Percentiles rank a stretch among this genome's conserved stretches.
Evolutionary conservation across 2,797 vertebrate species (phyloP).

Genomic region (Macrochelys suwanniensis): DNA sequence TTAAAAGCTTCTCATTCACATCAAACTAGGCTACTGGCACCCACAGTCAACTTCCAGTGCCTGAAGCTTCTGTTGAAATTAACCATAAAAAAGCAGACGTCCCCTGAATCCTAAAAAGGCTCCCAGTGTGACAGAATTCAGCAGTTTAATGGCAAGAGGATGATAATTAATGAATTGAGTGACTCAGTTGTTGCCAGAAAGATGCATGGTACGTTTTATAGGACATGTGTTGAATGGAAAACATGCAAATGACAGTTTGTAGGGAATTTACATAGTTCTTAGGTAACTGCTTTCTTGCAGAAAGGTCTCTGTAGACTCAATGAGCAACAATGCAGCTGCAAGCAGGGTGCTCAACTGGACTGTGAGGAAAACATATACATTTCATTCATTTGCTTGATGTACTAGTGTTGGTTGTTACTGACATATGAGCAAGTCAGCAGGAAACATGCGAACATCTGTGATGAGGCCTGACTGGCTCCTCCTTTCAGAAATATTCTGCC

Average conservation of each 20-base stretch:
- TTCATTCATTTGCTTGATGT: background rate
- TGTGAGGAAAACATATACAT: background rate
- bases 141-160: background rate
- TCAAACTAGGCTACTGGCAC: constrained; percentile 45
- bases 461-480: background rate
- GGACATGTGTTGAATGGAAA: background rate
- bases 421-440: background rate
- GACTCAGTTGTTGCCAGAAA: background rate
- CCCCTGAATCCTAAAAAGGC: constrained; percentile 11
- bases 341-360: background rate
- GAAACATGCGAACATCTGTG: background rate
- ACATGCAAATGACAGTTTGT: constrained; percentile 17
- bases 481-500: background rate
- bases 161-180: background rate
- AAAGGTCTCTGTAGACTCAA: background rate
- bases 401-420: background rate
- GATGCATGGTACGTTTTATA: background rate
- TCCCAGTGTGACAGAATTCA: background rate
- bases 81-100: background rate
- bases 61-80: constrained; percentile 3
- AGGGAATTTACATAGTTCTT: background rate
- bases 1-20: constrained; percentile 64
- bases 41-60: constrained; percentile 35
- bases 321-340: background rate
- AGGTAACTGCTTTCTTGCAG: background rate